Evolutionary conservation across 2,888 invertebrate genomes (phyloP), one percentile per base, ranked within the genome.

Genomic region (Monoplex corrugatus): DNA sequence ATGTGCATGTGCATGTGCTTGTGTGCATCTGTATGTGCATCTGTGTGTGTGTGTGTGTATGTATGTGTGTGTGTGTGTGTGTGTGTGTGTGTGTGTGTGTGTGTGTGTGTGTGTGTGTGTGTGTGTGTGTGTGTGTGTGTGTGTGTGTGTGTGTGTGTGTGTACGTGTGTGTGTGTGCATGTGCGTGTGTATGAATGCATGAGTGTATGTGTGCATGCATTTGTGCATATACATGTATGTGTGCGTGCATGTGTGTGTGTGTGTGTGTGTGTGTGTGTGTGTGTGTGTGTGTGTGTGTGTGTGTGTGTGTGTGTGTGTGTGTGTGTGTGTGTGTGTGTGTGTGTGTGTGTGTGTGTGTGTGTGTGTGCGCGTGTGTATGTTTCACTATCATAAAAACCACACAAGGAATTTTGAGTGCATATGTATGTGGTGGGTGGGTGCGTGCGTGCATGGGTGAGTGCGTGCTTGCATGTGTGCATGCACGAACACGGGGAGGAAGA

Each of bases 61-160:
- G 28, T 68, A 28, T 28, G 28, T 68, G 68, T 28, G 16, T 68
- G 68, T 16, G 50, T 10, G 50, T 16, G 50, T 50, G 50, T 16
- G 50, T 50, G 50, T 16, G 50, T 50, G 50, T 16, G 16, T 50
- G 50, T 50, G 50, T 6, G 50, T 50, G 16, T 50, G 50, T 50
- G 50, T 50, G 50, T 50, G 50, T 50, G 50, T 50, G 50, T 50
- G 50, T 50, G 50, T 50, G 50, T 50, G 50, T 50, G 50, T 50
- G 50, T 50, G 50, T 50, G 50, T 50, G 50, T 50, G 50, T 50
- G 50, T 50, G 68, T 68, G 68, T 68, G 68, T 68, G 68, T 68
- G 68, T 68, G 68, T 68, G 68, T 50, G 50, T 28, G 10, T 57
- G 57, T 57, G 57, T 57, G 57, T 28, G 28, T 57, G 57, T 10